These are phyloP conservation scores for Ferdinandea cuprea DNA, from an alignment of 2,888 invertebrate genomes.

Conservation along the genomic window DNA sequence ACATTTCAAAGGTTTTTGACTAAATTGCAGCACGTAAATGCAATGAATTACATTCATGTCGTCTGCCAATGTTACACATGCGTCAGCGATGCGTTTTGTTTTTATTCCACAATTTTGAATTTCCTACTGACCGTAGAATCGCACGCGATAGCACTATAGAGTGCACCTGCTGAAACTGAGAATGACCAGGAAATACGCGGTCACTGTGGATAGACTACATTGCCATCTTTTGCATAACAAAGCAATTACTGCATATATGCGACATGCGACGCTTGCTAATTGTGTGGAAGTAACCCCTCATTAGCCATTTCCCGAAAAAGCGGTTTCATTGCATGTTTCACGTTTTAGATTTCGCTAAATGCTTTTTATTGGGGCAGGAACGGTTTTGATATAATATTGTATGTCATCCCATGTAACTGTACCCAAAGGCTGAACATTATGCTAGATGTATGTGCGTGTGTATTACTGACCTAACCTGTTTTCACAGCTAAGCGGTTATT, in stretches of 20 bases:
- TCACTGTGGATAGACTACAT: conserved; percentile 22
- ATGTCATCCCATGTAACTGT: background rate
- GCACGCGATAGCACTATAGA: background rate
- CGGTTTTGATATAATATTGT: background rate
- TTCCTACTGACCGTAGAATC: conserved; percentile 42
- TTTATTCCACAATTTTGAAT: conserved; percentile 14
- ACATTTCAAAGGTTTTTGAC: conserved; percentile 32
- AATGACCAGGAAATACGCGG: conserved; percentile 45
- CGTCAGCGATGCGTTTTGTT: conserved; percentile 12
- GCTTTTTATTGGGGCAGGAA: background rate
- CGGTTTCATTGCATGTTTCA: conserved; percentile 7
- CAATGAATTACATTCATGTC: conserved; percentile 1
- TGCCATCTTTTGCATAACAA: conserved; percentile 52
- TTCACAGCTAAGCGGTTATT: conserved; percentile 9
- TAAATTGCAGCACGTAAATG: conserved; percentile 6
- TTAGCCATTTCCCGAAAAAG: conserved; percentile 30
- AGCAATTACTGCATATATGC: conserved; percentile 15
- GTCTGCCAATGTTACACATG: conserved; percentile 24
- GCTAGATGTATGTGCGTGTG: background rate
- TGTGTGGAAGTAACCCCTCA: conserved; percentile 33
- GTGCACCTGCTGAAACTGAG: conserved; percentile 18
- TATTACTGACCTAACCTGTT: conserved; percentile 44
- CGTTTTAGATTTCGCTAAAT: conserved; percentile 21
- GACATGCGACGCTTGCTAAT: conserved; percentile 50
- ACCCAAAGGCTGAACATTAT: conserved; percentile 1